phyloP scores from a whole-genome alignment of 1,140 invertebrate species.

The Glossosoma conforme region DNA sequence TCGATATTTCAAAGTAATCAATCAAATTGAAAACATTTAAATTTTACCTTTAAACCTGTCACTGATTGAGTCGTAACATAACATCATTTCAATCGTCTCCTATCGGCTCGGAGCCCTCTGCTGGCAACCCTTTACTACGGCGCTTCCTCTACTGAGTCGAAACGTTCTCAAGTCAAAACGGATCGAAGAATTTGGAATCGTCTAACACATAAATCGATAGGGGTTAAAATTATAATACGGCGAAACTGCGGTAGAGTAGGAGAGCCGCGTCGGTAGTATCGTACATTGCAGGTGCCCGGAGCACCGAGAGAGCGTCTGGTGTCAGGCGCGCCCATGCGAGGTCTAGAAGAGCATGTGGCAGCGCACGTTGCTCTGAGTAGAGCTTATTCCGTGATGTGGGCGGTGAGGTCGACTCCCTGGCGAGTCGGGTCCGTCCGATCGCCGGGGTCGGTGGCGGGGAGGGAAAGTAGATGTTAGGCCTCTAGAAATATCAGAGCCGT shows the following conservation, averaged over 20 bases:
- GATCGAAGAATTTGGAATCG: too few species aligned
- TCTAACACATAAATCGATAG: too few species aligned
- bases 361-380: conserved; percentile 46
- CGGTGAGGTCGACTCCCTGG: conserved; percentile 57
- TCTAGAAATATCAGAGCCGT: conserved; percentile 82
- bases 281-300: too few species aligned
- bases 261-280: too few species aligned
- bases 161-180: too few species aligned
- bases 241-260: too few species aligned
- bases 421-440: conserved; percentile 56
- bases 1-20: conserved; percentile 22
- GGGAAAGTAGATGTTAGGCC: conserved; percentile 79
- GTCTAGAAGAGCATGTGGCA: conserved; percentile 52
- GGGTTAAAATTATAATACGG: too few species aligned
- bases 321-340: conserved; percentile 14
- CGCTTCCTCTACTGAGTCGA: too few species aligned
- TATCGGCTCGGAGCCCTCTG: too few species aligned
- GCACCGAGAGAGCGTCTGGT: conserved; percentile 24
- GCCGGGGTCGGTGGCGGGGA: conserved; percentile 67
- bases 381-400: conserved; percentile 52
- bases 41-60: conserved; percentile 10
- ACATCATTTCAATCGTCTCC: conserved; percentile 14
- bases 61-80: conserved; percentile 1
- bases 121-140: too few species aligned
- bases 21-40: conserved; percentile 18